Conservation (phyloP, 2,113 vertebrate genomes). For the Ptilonorhynchus violaceus region DNA sequence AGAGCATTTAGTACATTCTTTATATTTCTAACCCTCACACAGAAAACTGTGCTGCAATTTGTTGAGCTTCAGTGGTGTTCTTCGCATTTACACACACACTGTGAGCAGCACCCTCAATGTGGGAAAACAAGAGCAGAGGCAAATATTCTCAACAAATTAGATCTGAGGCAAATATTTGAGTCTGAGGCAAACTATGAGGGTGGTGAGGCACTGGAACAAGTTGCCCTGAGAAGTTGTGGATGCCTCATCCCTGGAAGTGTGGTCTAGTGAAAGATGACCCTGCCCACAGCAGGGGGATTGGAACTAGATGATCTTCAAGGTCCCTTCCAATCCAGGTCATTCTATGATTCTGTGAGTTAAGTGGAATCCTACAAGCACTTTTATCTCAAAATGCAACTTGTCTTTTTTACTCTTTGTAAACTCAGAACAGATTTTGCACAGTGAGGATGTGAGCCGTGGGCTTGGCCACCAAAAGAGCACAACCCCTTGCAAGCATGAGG, state of each 20-base stretch:
- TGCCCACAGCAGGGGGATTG: accelerated
- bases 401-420: not conserved
- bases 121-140: not conserved
- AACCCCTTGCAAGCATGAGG: accelerated
- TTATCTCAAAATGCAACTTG: not conserved
- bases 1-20: not conserved
- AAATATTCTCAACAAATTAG: not conserved
- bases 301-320: not conserved
- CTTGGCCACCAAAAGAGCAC: not conserved
- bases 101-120: not conserved
- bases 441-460: not conserved
- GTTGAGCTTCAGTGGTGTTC: not conserved
- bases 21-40: not conserved
- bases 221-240: not conserved
- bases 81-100: not conserved
- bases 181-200: not conserved
- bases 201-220: not conserved
- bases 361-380: not conserved
- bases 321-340: not conserved
- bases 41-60: not conserved
- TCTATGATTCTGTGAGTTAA: not conserved
- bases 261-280: not conserved
- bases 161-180: not conserved
- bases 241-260: not conserved
- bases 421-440: not conserved